Conservation (phyloP, 2,797 vertebrate genomes). For the Vireo griseus region DNA sequence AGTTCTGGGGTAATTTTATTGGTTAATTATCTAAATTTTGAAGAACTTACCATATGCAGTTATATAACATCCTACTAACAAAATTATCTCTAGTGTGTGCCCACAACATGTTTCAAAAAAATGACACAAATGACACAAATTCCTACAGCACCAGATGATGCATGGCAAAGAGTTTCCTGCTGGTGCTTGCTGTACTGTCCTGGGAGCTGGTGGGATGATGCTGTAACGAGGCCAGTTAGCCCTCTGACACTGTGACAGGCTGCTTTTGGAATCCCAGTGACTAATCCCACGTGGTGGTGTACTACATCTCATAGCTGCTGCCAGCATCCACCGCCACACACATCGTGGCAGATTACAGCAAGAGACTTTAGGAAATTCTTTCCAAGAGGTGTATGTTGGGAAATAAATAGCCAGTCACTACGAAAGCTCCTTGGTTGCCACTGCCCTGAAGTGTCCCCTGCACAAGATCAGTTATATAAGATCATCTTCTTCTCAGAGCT, state of each 20-base stretch:
- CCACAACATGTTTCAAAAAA: neutral
- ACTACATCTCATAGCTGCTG: neutral
- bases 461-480: neutral
- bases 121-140: neutral
- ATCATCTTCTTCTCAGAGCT: neutral
- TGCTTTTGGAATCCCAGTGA: neutral
- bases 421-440: neutral
- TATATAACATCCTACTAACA: neutral
- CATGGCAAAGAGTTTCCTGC: rapidly evolving
- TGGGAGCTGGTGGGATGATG: neutral
- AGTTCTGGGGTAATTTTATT: neutral
- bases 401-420: neutral
- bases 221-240: neutral
- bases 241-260: rapidly evolving
- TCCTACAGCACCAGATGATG: rapidly evolving
- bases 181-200: neutral
- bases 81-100: neutral
- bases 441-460: neutral
- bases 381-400: neutral
- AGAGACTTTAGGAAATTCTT: neutral
- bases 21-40: neutral
- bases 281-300: neutral
- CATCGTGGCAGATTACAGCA: neutral
- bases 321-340: neutral
- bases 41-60: neutral